phyloP scores from a whole-genome alignment of 2,113 vertebrate genomes.

The Cyprinodon brontotheroides region DNA sequence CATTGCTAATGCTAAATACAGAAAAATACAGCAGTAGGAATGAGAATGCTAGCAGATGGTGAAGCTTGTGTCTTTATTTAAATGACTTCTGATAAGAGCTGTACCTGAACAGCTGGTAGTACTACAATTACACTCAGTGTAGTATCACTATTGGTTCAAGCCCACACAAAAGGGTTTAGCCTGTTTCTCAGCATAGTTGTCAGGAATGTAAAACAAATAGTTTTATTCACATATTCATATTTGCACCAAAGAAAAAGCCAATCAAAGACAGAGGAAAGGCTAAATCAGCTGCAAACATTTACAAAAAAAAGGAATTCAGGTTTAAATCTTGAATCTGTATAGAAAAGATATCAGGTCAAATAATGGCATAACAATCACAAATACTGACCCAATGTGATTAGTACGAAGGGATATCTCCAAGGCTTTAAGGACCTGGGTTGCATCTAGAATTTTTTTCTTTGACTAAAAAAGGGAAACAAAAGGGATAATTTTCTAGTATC shows the following conservation, averaged over 20 bases:
- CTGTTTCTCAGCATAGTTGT: background rate
- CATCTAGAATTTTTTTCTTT: conserved; percentile 89
- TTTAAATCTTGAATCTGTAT: background rate
- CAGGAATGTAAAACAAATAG: background rate
- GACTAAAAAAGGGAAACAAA: conserved; percentile 61
- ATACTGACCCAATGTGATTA: conserved; percentile 93
- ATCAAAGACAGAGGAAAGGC: background rate
- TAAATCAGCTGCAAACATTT: background rate
- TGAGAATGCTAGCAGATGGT: background rate
- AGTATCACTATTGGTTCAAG: background rate
- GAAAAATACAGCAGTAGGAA: background rate
- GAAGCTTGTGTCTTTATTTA: background rate
- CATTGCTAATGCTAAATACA: background rate
- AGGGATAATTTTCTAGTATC: background rate
- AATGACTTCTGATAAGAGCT: background rate
- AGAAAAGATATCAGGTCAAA: background rate
- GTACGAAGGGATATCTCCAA: conserved; percentile 96
- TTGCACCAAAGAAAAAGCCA: background rate
- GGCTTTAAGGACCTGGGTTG: conserved; percentile 92
- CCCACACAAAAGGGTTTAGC: background rate
- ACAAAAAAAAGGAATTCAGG: background rate
- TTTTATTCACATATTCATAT: background rate
- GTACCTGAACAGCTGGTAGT: background rate
- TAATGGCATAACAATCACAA: background rate
- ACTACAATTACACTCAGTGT: background rate